Percentiles rank a stretch among this genome's conserved stretches.
Evolutionary conservation across 2,113 vertebrate species (phyloP).

Genomic region (Cyprinus carpio): DNA sequence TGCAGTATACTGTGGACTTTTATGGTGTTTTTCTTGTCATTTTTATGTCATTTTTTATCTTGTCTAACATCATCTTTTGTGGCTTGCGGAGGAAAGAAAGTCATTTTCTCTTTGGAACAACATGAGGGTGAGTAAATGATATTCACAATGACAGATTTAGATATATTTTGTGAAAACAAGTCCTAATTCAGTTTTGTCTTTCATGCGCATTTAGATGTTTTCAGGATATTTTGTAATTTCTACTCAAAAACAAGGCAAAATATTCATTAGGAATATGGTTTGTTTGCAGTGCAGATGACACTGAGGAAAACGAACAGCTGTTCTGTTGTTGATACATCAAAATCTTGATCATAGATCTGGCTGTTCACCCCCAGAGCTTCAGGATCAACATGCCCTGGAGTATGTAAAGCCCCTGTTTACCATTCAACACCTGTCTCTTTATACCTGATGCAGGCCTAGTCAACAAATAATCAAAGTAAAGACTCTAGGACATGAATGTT

Average conservation of each 20-base stretch:
- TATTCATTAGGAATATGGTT: background rate
- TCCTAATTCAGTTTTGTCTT: background rate
- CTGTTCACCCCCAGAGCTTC: background rate
- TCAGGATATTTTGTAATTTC: background rate
- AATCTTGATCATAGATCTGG: background rate
- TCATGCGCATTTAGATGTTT: background rate
- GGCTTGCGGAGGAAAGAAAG: too few species aligned
- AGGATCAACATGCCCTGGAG: slow-evolving; percentile 13
- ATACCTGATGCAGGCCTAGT: slow-evolving; percentile 17
- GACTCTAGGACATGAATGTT: slow-evolving; percentile 30
- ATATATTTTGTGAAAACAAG: background rate
- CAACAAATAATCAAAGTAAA: slow-evolving; percentile 31
- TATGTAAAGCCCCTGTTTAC: slow-evolving; percentile 20
- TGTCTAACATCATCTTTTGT: too few species aligned
- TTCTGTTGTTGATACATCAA: background rate
- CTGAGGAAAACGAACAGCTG: background rate
- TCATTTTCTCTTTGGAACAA: too few species aligned
- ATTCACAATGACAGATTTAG: background rate
- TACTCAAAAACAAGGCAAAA: background rate
- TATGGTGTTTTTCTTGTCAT: background rate
- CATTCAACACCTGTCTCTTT: slow-evolving; percentile 23
- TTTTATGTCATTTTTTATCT: background rate
- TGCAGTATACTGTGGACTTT: background rate
- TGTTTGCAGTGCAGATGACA: background rate
- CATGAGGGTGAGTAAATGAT: too few species aligned